Evolutionary conservation across 2,888 invertebrate genomes (phyloP).

Genomic region (Ochropacha duplaris): DNA sequence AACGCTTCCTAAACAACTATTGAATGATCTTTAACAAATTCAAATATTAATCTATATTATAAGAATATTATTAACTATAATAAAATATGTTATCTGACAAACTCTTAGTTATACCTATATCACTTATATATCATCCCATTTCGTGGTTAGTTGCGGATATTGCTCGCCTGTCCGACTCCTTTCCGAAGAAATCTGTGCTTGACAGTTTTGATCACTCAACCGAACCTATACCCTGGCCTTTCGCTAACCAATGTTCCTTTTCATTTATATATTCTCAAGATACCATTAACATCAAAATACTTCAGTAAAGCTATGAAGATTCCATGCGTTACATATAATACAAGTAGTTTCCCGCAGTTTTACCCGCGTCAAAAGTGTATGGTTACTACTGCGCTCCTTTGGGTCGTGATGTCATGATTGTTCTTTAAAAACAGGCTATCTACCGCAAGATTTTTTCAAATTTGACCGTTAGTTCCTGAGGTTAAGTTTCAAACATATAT

Average conservation of each 20-base stretch:
- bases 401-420: too few relatives aligned
- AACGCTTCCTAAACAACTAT: too few relatives aligned
- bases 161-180: constrained; percentile 53
- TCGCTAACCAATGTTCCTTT: constrained; percentile 34
- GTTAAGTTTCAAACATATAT: too few relatives aligned
- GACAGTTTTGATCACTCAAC: constrained; percentile 66
- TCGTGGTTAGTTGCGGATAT: constrained; percentile 47
- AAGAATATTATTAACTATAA: background rate
- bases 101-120: constrained; percentile 20
- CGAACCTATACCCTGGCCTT: constrained; percentile 46
- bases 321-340: background rate
- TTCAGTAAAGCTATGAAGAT: background rate
- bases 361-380: too few relatives aligned
- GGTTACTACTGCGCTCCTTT: too few relatives aligned
- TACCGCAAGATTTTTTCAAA: too few relatives aligned
- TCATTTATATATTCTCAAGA: constrained; percentile 41
- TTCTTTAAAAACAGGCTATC: too few relatives aligned
- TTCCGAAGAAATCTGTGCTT: constrained; percentile 64
- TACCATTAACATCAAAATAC: constrained; percentile 12
- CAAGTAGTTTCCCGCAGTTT: too few relatives aligned
- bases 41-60: too few relatives aligned
- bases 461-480: too few relatives aligned
- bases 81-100: background rate
- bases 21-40: too few relatives aligned
- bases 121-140: constrained; percentile 42